Base-by-base conservation (phyloP, 1,140 invertebrate species). In the Pachypeltis micranthus region DNA sequence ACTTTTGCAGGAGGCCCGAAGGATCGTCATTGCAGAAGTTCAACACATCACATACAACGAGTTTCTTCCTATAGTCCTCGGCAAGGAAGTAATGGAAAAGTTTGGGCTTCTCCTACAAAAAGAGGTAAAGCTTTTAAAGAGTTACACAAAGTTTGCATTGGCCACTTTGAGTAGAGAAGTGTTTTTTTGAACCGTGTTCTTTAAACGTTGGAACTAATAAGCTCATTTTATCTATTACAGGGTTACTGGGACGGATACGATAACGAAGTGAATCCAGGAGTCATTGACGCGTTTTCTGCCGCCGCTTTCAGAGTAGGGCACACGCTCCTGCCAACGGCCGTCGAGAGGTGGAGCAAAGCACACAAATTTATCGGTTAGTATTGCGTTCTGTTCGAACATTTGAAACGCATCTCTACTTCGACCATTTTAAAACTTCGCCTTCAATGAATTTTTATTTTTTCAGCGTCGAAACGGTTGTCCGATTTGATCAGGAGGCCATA, bases 31-130 rank as follows among this genome's bases (percentile, higher is more conserved):
- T 56, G 94, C 92, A 1, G 82, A 90, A 72, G 86, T 93, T 57
- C 93, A 97, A 73, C 92, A 96, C 69, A 88, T 97, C 44, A 94
- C 91, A 0, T 96, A 86, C 75, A 94, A 93, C 71, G 93, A 97
- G 76, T 98, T 93, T 74, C 74, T 98, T 58, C 94, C 94, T 21
- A 91, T 96, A 70, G 75, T 97, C 7, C 78, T 97, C 2, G 93
- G 94, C 14, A 93, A 93, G 74, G 89, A 95, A 67, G 85, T 93
- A 21, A 94, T 96, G 88, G 82, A 90, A 69, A 93, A 93, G 74
- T 93, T 93, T 71, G 90, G 88, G 51, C 76, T 93, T 60, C 77
- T 92, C 12, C 76, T 91, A 2, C 83, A 90, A 68, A 92, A 91
- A 77, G 82, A 91, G 67, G 85, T 87, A 76, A 65, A n/a, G n/a